Evolutionary conservation across 2,797 vertebrate species (phyloP), one percentile per base, ranked within the genome.

Genomic region (Acridotheres tristis): DNA sequence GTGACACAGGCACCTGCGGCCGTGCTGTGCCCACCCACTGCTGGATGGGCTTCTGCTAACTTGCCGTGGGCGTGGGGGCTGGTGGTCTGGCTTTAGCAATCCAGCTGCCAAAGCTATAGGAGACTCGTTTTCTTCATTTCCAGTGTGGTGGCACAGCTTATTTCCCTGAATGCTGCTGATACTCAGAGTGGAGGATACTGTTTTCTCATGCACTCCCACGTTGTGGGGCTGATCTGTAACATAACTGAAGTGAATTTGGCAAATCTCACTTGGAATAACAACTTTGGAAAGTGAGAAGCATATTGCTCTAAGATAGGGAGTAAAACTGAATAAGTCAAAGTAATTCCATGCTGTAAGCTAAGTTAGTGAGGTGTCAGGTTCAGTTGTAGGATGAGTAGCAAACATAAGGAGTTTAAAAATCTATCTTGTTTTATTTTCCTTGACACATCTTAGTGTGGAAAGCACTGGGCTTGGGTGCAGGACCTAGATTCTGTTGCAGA

Each of bases 41-140:
- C 53, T 63, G 76, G 14, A 11, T 45, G 79, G 40, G 51, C 53
- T 67, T 27, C 50, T 47, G 11, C 15, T 18, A 32, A 40, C 63
- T 40, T 12, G 22, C 55, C n/a, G 1, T 10, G 68, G 72, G 0
- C 0, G 43, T 36, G 25, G 7, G 36, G 30, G 7, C n/a, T 14
- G 7, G 1, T 12, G 55, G 25, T 57, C 40, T 16, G 57, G n/a
- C 65, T 67, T 48, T 5, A 63, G 57, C 61, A 77, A 55, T 27
- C 53, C 36, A 20, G 10, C 40, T 34, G n/a, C 86, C 69, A 71
- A 29, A 78, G 58, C 34, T 73, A 4, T 25, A 38, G 73, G 50
- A 0, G 0, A 47, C 47, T 65, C 9, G 0, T n/a, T 61, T 54
- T 58, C 54, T 51, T 25, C 9, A 73, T 67, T 51, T 54, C n/a